Percentiles rank a stretch among this genome's conserved stretches.
These are phyloP conservation scores for Tragelaphus strepsiceros DNA, from an alignment of 2,113 vertebrate genomes.

Conservation along the genomic window DNA sequence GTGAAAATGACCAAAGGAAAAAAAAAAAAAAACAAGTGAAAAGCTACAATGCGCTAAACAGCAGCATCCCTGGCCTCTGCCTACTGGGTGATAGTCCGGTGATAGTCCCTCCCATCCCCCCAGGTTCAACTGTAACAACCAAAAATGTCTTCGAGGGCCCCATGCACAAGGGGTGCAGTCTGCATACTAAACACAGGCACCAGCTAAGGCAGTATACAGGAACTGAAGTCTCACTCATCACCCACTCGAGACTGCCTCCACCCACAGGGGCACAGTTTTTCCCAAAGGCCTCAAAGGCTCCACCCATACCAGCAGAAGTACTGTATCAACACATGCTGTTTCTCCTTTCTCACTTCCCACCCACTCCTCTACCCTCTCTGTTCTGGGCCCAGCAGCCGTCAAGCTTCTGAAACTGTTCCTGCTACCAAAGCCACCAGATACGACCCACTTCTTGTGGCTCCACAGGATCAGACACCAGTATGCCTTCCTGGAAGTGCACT, in stretches of 20 bases:
- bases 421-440: neutral
- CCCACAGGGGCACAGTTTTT: neutral
- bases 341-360: neutral
- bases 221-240: neutral
- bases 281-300: too few relatives aligned
- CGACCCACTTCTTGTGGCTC: accelerated
- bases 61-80: neutral
- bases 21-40: neutral
- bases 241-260: neutral
- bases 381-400: neutral
- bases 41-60: neutral
- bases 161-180: accelerated
- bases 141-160: neutral
- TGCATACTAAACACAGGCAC: neutral
- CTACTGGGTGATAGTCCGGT: neutral
- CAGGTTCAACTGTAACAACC: neutral
- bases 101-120: neutral
- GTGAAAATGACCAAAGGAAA: neutral
- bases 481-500: neutral
- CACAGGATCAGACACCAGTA: neutral
- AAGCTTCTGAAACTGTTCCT: neutral
- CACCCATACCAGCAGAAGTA: neutral
- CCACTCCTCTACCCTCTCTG: neutral
- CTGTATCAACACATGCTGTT: too few relatives aligned
- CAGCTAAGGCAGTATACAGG: neutral